Base-by-base conservation (phyloP, 2,888 invertebrate genomes). In the Biston betularia region DNA sequence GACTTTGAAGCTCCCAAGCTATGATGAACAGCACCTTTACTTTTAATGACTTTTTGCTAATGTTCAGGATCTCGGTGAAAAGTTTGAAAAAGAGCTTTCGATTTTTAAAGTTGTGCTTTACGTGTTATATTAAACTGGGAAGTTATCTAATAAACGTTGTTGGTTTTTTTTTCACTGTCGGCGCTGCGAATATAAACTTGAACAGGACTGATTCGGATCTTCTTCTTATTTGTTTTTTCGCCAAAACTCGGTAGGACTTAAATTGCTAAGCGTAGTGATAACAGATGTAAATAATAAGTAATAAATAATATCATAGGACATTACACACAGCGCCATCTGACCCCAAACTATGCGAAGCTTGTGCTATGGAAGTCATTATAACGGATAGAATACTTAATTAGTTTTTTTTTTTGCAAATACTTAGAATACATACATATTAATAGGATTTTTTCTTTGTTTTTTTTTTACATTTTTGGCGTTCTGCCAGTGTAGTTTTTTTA, bases 31-130 rank as follows among this genome's bases (percentile, higher is more conserved):
- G 84, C 88, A 79, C 84, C 88, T 89, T 90, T 86, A 93, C 90
- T 93, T 93, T 93, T 93, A 93, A 93, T 93, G 92, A 93, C 93
- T 93, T 93, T 93, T 90, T 88, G 92, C 92, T 92, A 91, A 92
- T 93, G 92, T 93, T 89, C 90, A 77, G 79, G 79, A 86, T 82
- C 83, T 77, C 80, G 79, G 35, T 80, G 81, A 85, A 87, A 89
- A 89, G 77, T 84, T 86, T 75, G 85, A 83, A 83, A 78, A 78
- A 74, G 78, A 70, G 78, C 79, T 77, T 79, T 79, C 83, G 85
- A 86, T 87, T 83, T 83, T 82, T 79, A 74, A 79, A 79, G 45
- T 64, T 72, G 65, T 65, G 70, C 68, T 71, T 72, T 71, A 63
- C 66, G 64, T 68, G 65, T 69, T 69, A 65, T 69, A 69, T 69